These are phyloP conservation scores for Tamandua tetradactyla DNA, from an alignment of 2,797 vertebrate species.

Conservation along the genomic window DNA sequence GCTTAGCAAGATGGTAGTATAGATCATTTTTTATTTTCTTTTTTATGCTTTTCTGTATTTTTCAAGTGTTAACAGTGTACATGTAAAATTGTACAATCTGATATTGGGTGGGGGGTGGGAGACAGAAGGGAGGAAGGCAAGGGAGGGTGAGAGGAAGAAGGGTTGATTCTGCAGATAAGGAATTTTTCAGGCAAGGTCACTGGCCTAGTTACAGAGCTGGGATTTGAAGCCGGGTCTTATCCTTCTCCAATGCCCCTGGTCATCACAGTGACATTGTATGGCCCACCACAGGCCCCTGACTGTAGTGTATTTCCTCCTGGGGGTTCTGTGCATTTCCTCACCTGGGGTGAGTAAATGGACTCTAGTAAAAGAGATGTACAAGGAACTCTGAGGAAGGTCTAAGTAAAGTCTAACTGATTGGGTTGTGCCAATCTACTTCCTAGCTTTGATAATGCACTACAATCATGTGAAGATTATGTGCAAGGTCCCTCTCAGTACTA, in stretches of 20 bases:
- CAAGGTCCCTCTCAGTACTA: neutral
- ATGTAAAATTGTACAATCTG: neutral
- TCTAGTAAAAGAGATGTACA: neutral
- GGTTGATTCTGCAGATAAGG: neutral
- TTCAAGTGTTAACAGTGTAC: neutral
- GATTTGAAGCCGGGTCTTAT: neutral
- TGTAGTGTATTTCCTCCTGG: neutral
- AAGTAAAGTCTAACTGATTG: neutral
- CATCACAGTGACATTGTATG: neutral
- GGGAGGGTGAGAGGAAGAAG: neutral
- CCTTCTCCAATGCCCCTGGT: neutral
- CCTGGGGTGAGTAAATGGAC: neutral
- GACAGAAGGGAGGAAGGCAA: too few relatives aligned
- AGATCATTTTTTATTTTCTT: neutral
- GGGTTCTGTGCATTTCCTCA: neutral
- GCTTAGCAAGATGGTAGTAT: neutral
- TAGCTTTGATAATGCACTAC: neutral
- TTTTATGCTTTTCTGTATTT: constrained; percentile 1
- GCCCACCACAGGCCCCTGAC: neutral
- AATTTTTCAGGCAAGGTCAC: neutral
- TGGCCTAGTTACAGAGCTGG: neutral
- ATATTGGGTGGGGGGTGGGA: neutral
- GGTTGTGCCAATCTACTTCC: neutral
- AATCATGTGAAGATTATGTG: neutral
- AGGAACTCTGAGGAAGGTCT: neutral